phyloP scores from a whole-genome alignment of 1,140 invertebrate genomes.

The Nephila pilipes region DNA sequence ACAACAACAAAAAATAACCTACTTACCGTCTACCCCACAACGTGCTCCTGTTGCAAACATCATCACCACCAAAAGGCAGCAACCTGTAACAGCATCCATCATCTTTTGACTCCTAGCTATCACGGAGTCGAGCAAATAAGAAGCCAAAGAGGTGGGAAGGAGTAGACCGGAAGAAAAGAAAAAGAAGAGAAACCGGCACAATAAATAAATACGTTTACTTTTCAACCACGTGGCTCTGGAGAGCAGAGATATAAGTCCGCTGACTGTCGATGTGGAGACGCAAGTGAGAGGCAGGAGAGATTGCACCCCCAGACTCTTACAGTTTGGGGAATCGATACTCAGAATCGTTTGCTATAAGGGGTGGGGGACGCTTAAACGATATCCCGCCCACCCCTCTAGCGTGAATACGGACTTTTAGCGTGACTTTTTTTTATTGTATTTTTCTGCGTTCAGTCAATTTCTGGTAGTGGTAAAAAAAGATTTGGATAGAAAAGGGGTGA shows the following conservation, averaged over 20 bases:
- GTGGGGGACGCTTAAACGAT: neutral
- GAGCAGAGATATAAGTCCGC: conserved; percentile 34
- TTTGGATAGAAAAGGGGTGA: neutral
- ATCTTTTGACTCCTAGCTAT: conserved; percentile 5
- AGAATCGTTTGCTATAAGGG: neutral
- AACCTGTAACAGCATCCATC: conserved; percentile 30
- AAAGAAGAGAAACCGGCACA: neutral
- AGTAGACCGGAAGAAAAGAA: neutral
- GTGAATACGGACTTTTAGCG: neutral
- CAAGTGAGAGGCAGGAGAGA: neutral
- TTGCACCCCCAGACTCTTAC: neutral
- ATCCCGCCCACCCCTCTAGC: neutral
- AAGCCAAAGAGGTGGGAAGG: conserved; percentile 8
- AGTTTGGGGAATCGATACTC: neutral
- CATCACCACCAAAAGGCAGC: neutral
- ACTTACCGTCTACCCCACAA: neutral
- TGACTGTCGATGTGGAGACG: conserved; percentile 9
- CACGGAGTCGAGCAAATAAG: neutral
- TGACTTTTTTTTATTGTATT: neutral
- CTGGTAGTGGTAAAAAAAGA: neutral
- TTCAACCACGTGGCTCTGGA: conserved; percentile 30
- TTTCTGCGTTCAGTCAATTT: neutral
- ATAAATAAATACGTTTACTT: conserved; percentile 39
- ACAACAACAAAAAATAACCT: neutral
- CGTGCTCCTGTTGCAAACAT: conserved; percentile 27